Conservation (phyloP, 2,113 vertebrate genomes). For the Gadus chalcogrammus region DNA sequence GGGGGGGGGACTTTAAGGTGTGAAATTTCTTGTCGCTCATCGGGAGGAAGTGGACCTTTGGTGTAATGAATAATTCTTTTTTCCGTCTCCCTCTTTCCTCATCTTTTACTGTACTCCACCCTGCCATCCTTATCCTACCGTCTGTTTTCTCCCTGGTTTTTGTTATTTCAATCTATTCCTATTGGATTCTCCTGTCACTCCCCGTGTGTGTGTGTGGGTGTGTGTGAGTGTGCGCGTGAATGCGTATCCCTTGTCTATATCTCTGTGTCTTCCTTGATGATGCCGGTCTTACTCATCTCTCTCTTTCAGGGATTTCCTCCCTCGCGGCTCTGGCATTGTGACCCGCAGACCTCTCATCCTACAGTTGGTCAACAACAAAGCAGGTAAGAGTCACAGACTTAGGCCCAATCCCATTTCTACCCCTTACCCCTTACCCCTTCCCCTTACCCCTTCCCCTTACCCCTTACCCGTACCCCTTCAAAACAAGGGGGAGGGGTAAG, state of each 20-base stretch:
- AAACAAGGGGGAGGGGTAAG: too few relatives aligned
- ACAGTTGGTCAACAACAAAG: slow-evolving; percentile 95
- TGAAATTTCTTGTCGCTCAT: slow-evolving; percentile 37
- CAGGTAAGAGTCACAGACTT: slow-evolving; percentile 71
- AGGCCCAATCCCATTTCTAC: too few relatives aligned
- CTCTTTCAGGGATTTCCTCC: slow-evolving; percentile 88
- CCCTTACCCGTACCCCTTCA: too few relatives aligned
- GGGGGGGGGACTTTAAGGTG: slow-evolving; percentile 13
- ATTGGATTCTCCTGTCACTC: slow-evolving; percentile 20
- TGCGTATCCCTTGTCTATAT: not conserved
- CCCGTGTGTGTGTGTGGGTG: not conserved
- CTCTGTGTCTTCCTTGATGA: slow-evolving; percentile 12
- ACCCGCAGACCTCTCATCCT: slow-evolving; percentile 93
- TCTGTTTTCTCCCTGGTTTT: too few relatives aligned
- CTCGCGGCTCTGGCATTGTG: slow-evolving; percentile 93
- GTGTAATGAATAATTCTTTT: slow-evolving; percentile 36
- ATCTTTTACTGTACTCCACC: too few relatives aligned
- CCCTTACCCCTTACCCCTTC: too few relatives aligned
- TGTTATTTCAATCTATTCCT: not conserved
- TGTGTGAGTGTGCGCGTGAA: too few relatives aligned
- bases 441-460: too few relatives aligned
- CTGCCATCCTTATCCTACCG: too few relatives aligned
- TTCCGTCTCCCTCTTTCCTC: too few relatives aligned
- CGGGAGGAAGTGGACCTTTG: slow-evolving; percentile 33
- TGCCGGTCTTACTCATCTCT: slow-evolving; percentile 15